Conservation (phyloP, 2,797 vertebrate genomes). For the Anniella stebbinsi region DNA sequence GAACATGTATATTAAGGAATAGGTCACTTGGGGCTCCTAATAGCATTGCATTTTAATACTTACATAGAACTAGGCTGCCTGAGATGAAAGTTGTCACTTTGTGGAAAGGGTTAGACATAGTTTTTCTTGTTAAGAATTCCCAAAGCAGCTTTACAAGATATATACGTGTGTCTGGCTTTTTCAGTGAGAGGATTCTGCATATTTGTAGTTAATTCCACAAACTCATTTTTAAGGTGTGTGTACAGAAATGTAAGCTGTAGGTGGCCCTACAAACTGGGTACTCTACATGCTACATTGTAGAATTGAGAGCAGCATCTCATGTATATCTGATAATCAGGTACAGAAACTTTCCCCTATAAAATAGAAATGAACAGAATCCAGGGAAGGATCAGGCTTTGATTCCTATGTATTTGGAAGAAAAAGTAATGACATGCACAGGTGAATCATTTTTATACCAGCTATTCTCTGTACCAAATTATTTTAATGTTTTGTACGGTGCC, state of each 20-base stretch:
- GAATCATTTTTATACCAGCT: neutral
- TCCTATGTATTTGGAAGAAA: neutral
- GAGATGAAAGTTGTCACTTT: neutral
- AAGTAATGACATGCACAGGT: neutral
- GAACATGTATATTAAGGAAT: neutral
- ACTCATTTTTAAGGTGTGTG: neutral
- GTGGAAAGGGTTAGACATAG: too few relatives aligned
- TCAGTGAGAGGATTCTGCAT: neutral
- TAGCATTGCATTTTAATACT: neutral
- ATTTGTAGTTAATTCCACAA: neutral
- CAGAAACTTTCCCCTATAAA: neutral
- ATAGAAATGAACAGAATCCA: neutral
- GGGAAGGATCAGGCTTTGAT: neutral
- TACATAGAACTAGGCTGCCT: neutral
- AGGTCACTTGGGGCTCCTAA: neutral
- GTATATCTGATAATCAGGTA: neutral
- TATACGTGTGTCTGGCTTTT: neutral
- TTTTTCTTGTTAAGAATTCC: neutral
- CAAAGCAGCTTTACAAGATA: neutral
- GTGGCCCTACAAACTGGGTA: neutral
- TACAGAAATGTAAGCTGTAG: neutral
- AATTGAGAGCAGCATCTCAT: neutral
- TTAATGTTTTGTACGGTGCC: neutral
- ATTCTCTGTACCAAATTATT: neutral
- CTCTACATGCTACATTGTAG: neutral